These are phyloP conservation scores for Lindbergichthys nudifrons DNA, from an alignment of 2,797 vertebrate genomes.

Conservation along the genomic window DNA sequence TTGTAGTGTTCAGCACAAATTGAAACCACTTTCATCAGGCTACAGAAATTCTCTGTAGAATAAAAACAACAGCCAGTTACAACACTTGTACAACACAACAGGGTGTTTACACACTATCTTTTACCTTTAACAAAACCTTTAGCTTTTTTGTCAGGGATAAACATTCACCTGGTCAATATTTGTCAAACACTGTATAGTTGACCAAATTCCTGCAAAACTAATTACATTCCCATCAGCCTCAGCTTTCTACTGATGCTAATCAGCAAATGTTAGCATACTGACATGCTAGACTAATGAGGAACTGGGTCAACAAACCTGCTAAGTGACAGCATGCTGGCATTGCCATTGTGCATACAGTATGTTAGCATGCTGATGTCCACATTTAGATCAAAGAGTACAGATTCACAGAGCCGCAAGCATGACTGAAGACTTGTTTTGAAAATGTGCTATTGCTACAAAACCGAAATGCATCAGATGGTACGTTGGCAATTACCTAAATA, in stretches of 20 bases:
- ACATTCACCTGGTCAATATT: too few relatives aligned
- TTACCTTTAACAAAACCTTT: too few relatives aligned
- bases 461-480: neutral
- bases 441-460: neutral
- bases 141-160: too few relatives aligned
- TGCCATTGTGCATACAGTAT: neutral
- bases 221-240: neutral
- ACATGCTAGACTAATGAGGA: too few relatives aligned
- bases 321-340: neutral
- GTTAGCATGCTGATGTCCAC: neutral
- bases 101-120: too few relatives aligned
- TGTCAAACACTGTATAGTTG: neutral
- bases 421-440: neutral
- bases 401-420: neutral
- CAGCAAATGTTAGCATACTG: too few relatives aligned
- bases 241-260: neutral
- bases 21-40: too few relatives aligned
- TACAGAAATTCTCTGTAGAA: too few relatives aligned
- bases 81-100: too few relatives aligned
- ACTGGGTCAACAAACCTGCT: neutral
- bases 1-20: too few relatives aligned
- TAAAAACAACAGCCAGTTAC: too few relatives aligned
- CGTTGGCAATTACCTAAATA: neutral
- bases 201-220: neutral
- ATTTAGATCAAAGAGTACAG: neutral